A percentile compares a stretch with the other conserved stretches of the same genome.
phyloP scores from a whole-genome alignment of 2,888 invertebrate species.

The Timema cristinae region DNA sequence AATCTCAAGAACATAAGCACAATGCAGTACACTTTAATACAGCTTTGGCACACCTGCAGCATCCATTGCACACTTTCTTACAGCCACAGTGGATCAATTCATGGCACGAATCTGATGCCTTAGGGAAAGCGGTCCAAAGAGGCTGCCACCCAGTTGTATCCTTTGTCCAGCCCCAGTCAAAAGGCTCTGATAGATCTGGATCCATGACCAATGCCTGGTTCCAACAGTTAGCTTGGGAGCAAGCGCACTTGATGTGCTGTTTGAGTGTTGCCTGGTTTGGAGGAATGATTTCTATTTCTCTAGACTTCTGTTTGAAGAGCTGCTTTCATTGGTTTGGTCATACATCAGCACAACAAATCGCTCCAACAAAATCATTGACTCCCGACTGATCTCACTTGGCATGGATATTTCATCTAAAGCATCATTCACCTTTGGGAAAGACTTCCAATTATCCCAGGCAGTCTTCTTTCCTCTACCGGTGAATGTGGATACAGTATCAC shows the following conservation, averaged over 20 bases:
- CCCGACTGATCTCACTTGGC: neutral
- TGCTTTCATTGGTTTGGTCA: neutral
- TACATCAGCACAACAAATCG: slow-evolving; percentile 17
- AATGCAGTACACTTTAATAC: neutral
- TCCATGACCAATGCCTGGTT: neutral
- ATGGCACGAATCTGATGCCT: neutral
- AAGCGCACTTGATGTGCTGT: slow-evolving; percentile 5
- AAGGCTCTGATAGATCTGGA: neutral
- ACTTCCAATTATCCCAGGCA: too few relatives aligned
- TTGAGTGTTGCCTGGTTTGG: slow-evolving; percentile 16
- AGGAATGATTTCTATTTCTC: slow-evolving; percentile 12
- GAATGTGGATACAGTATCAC: too few relatives aligned
- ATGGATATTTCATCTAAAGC: too few relatives aligned
- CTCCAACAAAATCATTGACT: neutral
- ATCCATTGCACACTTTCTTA: neutral
- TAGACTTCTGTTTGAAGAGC: slow-evolving; percentile 16
- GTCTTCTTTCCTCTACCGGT: too few relatives aligned
- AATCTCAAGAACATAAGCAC: slow-evolving; percentile 11
- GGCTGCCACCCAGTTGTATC: neutral
- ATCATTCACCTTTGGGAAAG: too few relatives aligned
- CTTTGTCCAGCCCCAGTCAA: slow-evolving; percentile 11
- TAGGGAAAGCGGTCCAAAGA: slow-evolving; percentile 13
- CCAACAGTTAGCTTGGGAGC: neutral
- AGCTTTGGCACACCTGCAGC: neutral
- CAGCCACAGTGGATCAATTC: slow-evolving; percentile 5